phyloP scores from a whole-genome alignment of 2,113 vertebrate species.

The Corydoras sp. region DNA sequence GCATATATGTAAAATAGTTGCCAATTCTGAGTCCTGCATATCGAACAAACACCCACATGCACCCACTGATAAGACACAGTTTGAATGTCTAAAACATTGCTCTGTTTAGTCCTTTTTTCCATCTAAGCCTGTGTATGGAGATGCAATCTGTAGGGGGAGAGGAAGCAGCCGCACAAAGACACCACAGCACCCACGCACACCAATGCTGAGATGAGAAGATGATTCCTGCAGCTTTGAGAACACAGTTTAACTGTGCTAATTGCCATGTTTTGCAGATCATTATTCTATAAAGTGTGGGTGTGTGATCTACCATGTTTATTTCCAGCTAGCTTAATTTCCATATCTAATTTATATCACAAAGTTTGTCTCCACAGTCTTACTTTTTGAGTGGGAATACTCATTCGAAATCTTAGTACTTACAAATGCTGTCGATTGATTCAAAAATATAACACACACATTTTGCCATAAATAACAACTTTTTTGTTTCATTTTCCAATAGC shows the following conservation, averaged over 20 bases:
- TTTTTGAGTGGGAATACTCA: no score
- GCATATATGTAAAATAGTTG: slow-evolving; percentile 57
- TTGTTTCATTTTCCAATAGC: no score
- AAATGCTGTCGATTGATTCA: no score
- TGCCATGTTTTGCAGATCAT: slow-evolving; percentile 28
- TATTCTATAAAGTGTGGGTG: slow-evolving; percentile 33
- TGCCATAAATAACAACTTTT: no score
- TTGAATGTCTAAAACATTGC: slow-evolving; percentile 56
- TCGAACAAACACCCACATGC: slow-evolving; percentile 65
- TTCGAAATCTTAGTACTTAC: neutral
- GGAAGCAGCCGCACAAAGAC: slow-evolving; percentile 27
- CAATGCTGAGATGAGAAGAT: slow-evolving; percentile 22
- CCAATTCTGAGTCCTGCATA: slow-evolving; percentile 53
- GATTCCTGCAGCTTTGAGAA: slow-evolving; percentile 23
- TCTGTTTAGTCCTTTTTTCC: slow-evolving; percentile 49
- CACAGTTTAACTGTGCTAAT: slow-evolving; percentile 34
- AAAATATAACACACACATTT: no score
- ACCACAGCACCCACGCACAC: slow-evolving; percentile 30
- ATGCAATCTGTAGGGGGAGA: slow-evolving; percentile 33
- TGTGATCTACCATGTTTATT: slow-evolving; percentile 20
- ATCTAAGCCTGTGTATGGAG: slow-evolving; percentile 48
- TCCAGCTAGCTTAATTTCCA: slow-evolving; percentile 16
- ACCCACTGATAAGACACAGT: slow-evolving; percentile 53
- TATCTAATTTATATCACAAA: no score
- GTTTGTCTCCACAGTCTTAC: neutral